phyloP scores from a whole-genome alignment of 2,888 invertebrate species.

The Itoplectis maculator region DNA sequence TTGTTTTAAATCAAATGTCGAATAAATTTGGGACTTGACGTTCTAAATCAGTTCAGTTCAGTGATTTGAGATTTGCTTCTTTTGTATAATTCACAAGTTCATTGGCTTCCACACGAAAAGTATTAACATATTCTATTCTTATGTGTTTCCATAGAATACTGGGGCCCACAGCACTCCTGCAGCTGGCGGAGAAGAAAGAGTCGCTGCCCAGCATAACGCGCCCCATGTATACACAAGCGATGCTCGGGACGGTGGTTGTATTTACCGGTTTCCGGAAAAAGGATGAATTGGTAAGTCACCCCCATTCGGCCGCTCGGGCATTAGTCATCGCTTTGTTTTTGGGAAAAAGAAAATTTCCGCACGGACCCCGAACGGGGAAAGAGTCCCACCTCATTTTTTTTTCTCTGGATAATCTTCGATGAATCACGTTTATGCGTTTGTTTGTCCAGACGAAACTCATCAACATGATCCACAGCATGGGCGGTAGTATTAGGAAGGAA shows the following conservation, averaged over 20 bases:
- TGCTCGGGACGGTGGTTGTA: constrained; percentile 95
- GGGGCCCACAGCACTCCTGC: constrained; percentile 92
- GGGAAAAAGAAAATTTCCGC: neutral
- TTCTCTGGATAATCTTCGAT: constrained; percentile 8
- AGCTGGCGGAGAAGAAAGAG: constrained; percentile 90
- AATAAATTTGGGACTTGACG: neutral
- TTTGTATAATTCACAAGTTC: constrained; percentile 67
- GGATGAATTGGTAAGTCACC: constrained; percentile 92
- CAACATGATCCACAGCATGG: constrained; percentile 97
- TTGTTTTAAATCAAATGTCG: neutral
- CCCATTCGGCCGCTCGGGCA: constrained; percentile 25
- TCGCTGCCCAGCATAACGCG: constrained; percentile 91
- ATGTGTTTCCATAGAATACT: constrained; percentile 87
- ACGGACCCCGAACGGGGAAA: constrained; percentile 6
- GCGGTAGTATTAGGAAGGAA: constrained; percentile 97
- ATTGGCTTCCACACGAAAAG: constrained; percentile 5
- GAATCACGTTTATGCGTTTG: constrained; percentile 39
- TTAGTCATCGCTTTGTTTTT: constrained; percentile 46
- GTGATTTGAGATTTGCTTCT: neutral
- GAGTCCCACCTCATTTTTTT: neutral
- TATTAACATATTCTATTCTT: constrained; percentile 47
- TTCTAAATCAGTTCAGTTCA: neutral
- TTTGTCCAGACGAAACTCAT: constrained; percentile 91
- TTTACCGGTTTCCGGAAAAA: constrained; percentile 96
- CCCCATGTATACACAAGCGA: constrained; percentile 94